Evolutionary conservation across 2,797 vertebrate species (phyloP), one percentile per base, ranked within the genome.

Genomic region (Pseudopleuronectes americanus): DNA sequence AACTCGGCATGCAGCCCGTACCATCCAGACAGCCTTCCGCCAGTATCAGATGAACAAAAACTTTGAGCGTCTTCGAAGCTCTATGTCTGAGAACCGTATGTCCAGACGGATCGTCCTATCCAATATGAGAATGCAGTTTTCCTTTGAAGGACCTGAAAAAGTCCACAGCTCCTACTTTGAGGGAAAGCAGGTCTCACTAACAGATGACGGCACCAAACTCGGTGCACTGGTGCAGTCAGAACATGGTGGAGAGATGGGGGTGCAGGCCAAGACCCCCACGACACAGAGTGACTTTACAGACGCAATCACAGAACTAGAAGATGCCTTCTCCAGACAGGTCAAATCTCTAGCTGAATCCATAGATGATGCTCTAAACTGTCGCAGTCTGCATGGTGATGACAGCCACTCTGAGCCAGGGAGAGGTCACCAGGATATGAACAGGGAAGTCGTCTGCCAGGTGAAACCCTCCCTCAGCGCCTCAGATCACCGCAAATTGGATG

Each of bases 41-140:
- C 97, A 99, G 91, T 99, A 99, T 94, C 98, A 99, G 94, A 99
- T 99, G 98, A 99, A 99, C 95, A 99, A 99, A 87, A 99, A 99
- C 88, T 98, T 99, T 68, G 97, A 98, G 91, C 96, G 97, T 47
- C 96, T 99, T 45, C 91, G 98, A 85, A 99, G 97, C 94, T 99
- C 97, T 94, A 98, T 99, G 97, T 99, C 97, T 0, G 98, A 99
- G 91, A 99, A 97, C 92, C 97, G 97, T 80, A 98, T 99, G 97
- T 99, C 97, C 49, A 95, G 97, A 82, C 96, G 97, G 57, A 99
- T 99, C 12, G 97, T 98, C 79, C 92, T 98, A 72, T 98, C 97
- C 96, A 98, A 99, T 94, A 99, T 99, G 98, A 96, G 97, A 93
- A 98, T 99, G 97, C 97, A 99, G 97, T 97, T 99, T 95, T 99